Evolutionary conservation across 2,797 vertebrate genomes (phyloP).

Genomic region (Danio tinwini): DNA sequence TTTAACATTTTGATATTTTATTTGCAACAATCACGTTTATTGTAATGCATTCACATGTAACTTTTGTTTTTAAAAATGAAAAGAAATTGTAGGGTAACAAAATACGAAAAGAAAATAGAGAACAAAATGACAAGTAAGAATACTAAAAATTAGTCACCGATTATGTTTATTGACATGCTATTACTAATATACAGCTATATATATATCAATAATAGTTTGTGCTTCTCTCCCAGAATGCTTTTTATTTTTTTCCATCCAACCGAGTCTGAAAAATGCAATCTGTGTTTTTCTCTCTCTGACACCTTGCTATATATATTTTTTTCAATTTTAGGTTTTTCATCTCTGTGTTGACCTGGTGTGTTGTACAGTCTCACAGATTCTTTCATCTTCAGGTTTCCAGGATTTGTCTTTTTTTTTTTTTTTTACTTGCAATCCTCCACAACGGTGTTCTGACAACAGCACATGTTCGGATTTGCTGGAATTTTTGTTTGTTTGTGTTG

Average conservation of each 20-base stretch:
- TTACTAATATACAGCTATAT: not conserved
- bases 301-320: not conserved
- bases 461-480: not conserved
- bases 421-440: no score
- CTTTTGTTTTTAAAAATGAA: not conserved
- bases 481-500: not conserved
- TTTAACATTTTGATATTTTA: no score
- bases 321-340: not conserved
- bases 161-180: not conserved
- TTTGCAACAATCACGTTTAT: not conserved
- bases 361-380: not conserved
- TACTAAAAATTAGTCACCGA: not conserved
- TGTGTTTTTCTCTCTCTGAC: constrained; percentile 6
- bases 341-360: not conserved
- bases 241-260: not conserved
- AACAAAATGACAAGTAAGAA: no score
- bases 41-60: not conserved
- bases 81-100: not conserved
- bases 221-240: not conserved
- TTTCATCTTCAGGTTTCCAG: no score
- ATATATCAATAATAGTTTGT: not conserved
- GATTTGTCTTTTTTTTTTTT: no score
- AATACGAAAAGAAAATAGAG: no score
- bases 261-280: not conserved
- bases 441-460: no score